These are phyloP conservation scores for Romanomermis culicivorax DNA, from an alignment of 2,888 invertebrate species.

Conservation along the genomic window DNA sequence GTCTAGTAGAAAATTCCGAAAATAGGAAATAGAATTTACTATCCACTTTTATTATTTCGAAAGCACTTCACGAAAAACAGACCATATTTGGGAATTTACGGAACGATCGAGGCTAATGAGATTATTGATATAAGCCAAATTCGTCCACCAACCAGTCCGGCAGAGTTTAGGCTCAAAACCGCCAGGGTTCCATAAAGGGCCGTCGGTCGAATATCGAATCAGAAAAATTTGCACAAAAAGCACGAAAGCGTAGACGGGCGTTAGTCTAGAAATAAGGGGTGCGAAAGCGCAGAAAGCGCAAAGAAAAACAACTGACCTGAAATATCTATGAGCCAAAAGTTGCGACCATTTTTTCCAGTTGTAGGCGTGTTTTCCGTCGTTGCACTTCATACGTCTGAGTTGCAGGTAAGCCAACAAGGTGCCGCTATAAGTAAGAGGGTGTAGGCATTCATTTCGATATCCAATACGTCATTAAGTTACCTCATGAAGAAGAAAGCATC, in stretches of 20 bases:
- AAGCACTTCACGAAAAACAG: too few species aligned
- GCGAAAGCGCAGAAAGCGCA: too few species aligned
- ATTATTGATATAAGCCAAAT: conserved; percentile 28
- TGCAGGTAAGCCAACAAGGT: conserved; percentile 30
- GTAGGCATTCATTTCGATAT: too few species aligned
- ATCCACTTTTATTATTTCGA: too few species aligned
- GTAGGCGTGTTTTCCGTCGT: conserved; percentile 12
- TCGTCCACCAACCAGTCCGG: conserved; percentile 25
- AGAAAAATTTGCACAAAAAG: conserved; percentile 51
- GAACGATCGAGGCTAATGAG: conserved; percentile 24
- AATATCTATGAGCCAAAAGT: conserved; percentile 22
- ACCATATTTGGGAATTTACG: too few species aligned
- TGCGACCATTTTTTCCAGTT: conserved; percentile 15
- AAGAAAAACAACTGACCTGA: too few species aligned
- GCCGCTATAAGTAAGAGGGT: too few species aligned
- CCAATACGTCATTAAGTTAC: too few species aligned
- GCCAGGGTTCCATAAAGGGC: conserved; percentile 52
- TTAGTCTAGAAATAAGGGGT: conserved; percentile 49
- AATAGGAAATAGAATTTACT: too few species aligned
- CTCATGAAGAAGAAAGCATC: conserved; percentile 33
- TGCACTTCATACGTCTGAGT: conserved; percentile 26
- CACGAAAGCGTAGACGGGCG: conserved; percentile 50
- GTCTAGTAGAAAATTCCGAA: too few species aligned
- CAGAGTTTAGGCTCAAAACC: conserved; percentile 38
- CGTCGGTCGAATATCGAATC: conserved; percentile 45